These are phyloP conservation scores for Pseudomugil tenellus DNA, from an alignment of 2,797 vertebrate genomes.

Conservation along the genomic window DNA sequence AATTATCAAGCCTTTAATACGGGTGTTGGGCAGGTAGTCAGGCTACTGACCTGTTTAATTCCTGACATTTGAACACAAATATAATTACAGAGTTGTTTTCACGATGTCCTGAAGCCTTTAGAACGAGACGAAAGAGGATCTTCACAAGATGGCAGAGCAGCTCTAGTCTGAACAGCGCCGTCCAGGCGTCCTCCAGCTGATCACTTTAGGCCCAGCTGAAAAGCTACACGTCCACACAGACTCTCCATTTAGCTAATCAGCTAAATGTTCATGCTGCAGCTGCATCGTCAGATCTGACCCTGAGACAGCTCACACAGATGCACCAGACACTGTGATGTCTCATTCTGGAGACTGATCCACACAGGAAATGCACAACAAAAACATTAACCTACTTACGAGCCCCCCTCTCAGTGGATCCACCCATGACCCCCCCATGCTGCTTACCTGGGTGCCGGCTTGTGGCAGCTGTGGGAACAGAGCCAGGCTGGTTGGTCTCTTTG, in stretches of 20 bases:
- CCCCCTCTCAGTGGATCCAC: constrained; percentile 30
- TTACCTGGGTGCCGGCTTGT: constrained; percentile 92
- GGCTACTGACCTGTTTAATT: too few species aligned
- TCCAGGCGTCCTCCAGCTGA: constrained; percentile 57
- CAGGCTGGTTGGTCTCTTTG: constrained; percentile 95
- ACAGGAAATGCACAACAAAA: constrained; percentile 20
- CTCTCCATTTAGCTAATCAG: background rate
- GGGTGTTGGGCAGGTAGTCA: too few species aligned
- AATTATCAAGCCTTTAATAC: too few species aligned
- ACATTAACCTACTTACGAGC: constrained; percentile 34
- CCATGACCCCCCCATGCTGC: constrained; percentile 37
- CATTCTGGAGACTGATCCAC: constrained; percentile 34
- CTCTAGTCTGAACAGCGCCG: constrained; percentile 6
- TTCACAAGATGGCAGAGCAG: constrained; percentile 29
- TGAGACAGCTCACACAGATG: constrained; percentile 23
- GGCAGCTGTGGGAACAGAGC: constrained; percentile 92
- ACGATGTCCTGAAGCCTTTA: too few species aligned
- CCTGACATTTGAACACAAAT: too few species aligned
- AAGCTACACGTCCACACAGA: background rate
- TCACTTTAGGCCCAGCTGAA: constrained; percentile 6
- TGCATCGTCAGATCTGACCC: constrained; percentile 27
- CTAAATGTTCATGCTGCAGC: background rate
- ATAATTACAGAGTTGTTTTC: too few species aligned
- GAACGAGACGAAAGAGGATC: too few species aligned
- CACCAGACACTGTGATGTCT: constrained; percentile 45